Evolutionary conservation across 2,888 invertebrate genomes (phyloP), one percentile per base, ranked within the genome.

Genomic region (Pheosia tremula): DNA sequence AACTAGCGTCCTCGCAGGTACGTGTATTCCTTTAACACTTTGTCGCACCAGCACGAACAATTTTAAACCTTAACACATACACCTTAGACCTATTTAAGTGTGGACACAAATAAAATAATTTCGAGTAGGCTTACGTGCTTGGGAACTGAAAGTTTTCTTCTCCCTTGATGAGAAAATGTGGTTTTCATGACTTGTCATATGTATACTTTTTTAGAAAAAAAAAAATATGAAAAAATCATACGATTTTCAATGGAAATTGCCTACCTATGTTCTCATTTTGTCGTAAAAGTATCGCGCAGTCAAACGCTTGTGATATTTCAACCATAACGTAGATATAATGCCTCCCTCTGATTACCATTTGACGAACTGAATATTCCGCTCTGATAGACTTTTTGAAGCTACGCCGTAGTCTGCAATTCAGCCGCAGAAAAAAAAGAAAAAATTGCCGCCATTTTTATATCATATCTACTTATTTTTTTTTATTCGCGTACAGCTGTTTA

Each of bases 321-420:
- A 90, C 88, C 92, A 90, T 91, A 81, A 86, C 83, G 90, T 53
- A 37, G 37, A 10, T 88, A 89, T 89, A 88, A 88, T 87, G 81
- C 83, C 86, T 85, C 85, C 83, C 85, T 85, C 85, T 91, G 91
- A 93, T 93, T 92, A 92, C 91, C 91, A 89, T 90, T 91, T 89
- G 87, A 85, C 85, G 90, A 89, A 89, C 88, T 86, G 86, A 85
- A 89, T 89, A 87, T 90, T 89, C 82, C 90, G 90, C 90, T 89
- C 87, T 81, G 88, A 74, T 86, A 86, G 82, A 88, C 85, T 85
- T 90, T 90, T 90, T 88, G 89, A 91, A 86, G 87, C 83, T 76
- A 81, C 75, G 62, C 77, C 80, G 78, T 78, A 81, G 82, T 78
- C 81, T 76, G 80, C 83, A 78, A 82, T 81, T 81, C 82, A 78